Base-by-base conservation (phyloP, 2,888 invertebrate genomes). In the Drosophila ustulata region DNA sequence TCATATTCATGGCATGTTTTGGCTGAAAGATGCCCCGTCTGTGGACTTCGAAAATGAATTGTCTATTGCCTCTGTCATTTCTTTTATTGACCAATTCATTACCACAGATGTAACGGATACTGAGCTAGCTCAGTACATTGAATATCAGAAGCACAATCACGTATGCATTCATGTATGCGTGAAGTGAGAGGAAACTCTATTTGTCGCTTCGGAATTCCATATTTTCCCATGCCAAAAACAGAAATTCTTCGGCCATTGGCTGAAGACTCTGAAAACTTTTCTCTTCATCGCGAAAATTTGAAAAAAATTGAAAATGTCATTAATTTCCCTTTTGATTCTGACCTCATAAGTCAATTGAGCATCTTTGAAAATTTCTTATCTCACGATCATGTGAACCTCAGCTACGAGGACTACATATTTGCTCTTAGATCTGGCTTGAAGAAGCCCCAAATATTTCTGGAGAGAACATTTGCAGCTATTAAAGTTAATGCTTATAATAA, bases 361-460 rank as follows among this genome's bases (percentile, higher is more conserved):
- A 32, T 9, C 3, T 32, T 32, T 32, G 8, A 32, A 6, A 32
- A 32, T 32, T 9, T 32, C 32, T 32, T 32, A 1, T 32, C 32
- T 8, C 32, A 32, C 1, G 9, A 9, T 32, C 32, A 32, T 6
- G 7, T 32, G 32, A 32, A 8, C 32, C 32, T 32, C 7, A 9
- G 32, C 9, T 32, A 32, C 8, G 28, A 32, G 8, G 2, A 32
- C 4, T 32, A 32, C 3, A 32, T 9, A 6, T 32, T n/a, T n/a
- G n/a, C n/a, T n/a, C n/a, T n/a, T 8, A 30, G 55, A 50, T 25
- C 5, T n/a, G n/a, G n/a, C n/a, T 64, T 65, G 23, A 66, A 65
- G 8, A 57, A 52, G 26, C 56, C 32, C 0, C n/a, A 64, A 64
- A 43, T 56, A 26, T 56, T 56, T 18, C n/a, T 55, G 9, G 56